Percentiles rank a stretch among this genome's conserved stretches.
These are phyloP conservation scores for Griposia aprilina DNA, from an alignment of 2,888 invertebrate species.

Conservation along the genomic window DNA sequence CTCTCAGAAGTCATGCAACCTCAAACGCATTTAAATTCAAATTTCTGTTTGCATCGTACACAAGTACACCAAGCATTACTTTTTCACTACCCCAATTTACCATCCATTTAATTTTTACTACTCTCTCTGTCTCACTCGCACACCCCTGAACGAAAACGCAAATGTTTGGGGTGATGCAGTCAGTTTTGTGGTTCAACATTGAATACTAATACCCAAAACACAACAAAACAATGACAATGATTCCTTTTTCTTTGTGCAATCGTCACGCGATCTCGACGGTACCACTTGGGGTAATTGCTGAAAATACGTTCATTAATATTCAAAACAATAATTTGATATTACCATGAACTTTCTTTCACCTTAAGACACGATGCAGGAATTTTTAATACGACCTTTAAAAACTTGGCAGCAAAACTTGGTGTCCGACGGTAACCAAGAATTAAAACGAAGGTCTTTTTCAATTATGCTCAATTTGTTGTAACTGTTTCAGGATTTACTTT, in stretches of 20 bases:
- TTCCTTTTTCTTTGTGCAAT: slow-evolving; percentile 78
- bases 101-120: slow-evolving; percentile 62
- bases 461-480: slow-evolving; percentile 20
- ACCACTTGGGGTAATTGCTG: slow-evolving; percentile 87
- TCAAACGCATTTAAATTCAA: slow-evolving; percentile 37
- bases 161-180: slow-evolving; percentile 64
- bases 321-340: slow-evolving; percentile 82
- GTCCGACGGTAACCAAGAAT: slow-evolving; percentile 58
- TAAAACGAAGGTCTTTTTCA: slow-evolving; percentile 51
- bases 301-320: slow-evolving; percentile 83
- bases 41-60: slow-evolving; percentile 49
- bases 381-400: slow-evolving; percentile 78
- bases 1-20: slow-evolving; percentile 32
- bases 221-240: slow-evolving; percentile 75
- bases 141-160: slow-evolving; percentile 58
- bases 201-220: slow-evolving; percentile 72
- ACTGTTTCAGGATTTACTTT: slow-evolving; percentile 25
- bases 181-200: slow-evolving; percentile 66
- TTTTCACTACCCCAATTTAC: slow-evolving; percentile 60
- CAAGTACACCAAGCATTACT: slow-evolving; percentile 36
- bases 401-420: slow-evolving; percentile 67
- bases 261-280: slow-evolving; percentile 83
- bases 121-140: slow-evolving; percentile 47
- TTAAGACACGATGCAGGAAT: slow-evolving; percentile 75
- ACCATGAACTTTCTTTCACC: slow-evolving; percentile 87